Evolutionary conservation across 1,140 invertebrate species (phyloP).

Genomic region (Lepidotrigona ventralis): DNA sequence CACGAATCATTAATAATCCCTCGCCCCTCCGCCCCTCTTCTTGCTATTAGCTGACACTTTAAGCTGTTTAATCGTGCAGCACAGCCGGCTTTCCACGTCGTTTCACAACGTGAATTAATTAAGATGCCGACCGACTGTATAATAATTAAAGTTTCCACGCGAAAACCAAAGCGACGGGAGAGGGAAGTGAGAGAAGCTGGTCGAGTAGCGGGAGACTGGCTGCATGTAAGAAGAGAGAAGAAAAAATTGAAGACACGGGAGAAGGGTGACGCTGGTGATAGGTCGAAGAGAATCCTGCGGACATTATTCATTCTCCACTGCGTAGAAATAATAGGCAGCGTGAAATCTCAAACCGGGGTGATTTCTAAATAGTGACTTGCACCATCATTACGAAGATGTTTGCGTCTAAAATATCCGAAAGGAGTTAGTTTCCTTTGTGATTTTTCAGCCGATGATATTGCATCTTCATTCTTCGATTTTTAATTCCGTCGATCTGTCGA

Average conservation of each 20-base stretch:
- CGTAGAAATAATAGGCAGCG: slow-evolving; percentile 67
- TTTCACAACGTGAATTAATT: slow-evolving; percentile 65
- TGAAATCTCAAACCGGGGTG: slow-evolving; percentile 34
- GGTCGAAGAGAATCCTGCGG: slow-evolving; percentile 21
- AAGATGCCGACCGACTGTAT: slow-evolving; percentile 51
- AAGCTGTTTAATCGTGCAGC: slow-evolving; percentile 59
- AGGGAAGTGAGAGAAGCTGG: neutral
- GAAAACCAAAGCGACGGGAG: neutral
- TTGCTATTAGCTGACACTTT: slow-evolving; percentile 49
- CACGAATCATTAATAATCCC: slow-evolving; percentile 45
- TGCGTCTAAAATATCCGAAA: neutral
- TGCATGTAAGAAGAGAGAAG: neutral
- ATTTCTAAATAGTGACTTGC: neutral
- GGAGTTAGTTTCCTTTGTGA: neutral
- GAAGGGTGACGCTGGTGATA: slow-evolving; percentile 1
- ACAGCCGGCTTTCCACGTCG: slow-evolving; percentile 48
- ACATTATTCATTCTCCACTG: slow-evolving; percentile 70
- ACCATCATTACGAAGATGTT: neutral
- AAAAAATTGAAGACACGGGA: slow-evolving; percentile 24
- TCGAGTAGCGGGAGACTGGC: neutral
- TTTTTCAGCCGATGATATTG: neutral
- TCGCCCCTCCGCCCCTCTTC: no score
- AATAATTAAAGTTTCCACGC: slow-evolving; percentile 62
- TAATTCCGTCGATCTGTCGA: no score
- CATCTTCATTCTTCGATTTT: no score